These are phyloP conservation scores for Agrochola macilenta DNA, from an alignment of 2,888 invertebrate species.

Conservation along the genomic window DNA sequence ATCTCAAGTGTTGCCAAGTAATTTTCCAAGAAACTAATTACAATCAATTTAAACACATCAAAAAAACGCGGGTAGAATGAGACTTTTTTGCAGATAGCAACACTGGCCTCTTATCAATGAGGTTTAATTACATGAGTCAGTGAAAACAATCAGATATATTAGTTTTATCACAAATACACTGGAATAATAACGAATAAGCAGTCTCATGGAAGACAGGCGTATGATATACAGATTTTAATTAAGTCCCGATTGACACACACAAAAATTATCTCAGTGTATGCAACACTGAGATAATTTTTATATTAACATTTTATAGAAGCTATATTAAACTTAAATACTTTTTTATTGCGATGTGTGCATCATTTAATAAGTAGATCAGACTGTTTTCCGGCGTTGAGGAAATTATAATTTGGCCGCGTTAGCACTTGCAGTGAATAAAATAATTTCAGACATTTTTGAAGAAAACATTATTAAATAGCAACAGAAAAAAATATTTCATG, in stretches of 20 bases:
- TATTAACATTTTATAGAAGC: slow-evolving; percentile 15
- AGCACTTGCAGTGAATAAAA: slow-evolving; percentile 13
- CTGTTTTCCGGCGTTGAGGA: slow-evolving; percentile 11
- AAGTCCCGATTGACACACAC: slow-evolving; percentile 42
- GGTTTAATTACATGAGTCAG: slow-evolving; percentile 37
- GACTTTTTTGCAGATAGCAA: slow-evolving; percentile 39
- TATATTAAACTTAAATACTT: slow-evolving; percentile 26
- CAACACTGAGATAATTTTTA: slow-evolving; percentile 35
- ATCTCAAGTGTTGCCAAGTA: slow-evolving; percentile 49
- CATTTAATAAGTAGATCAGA: slow-evolving; percentile 31
- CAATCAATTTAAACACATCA: slow-evolving; percentile 9
- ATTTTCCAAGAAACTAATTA: slow-evolving; percentile 14
- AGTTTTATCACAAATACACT: slow-evolving; percentile 65
- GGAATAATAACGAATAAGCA: slow-evolving; percentile 66
- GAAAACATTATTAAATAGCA: slow-evolving; percentile 11
- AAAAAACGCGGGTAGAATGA: slow-evolving; percentile 24
- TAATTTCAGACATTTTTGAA: slow-evolving; percentile 9
- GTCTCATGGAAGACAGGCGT: slow-evolving; percentile 67
- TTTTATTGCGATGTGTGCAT: slow-evolving; percentile 29
- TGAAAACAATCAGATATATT: slow-evolving; percentile 29
- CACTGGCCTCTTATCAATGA: slow-evolving; percentile 50
- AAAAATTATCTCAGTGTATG: no score
- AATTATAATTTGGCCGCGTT: slow-evolving; percentile 8
- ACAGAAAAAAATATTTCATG: slow-evolving; percentile 20
- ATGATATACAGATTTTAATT: slow-evolving; percentile 40